phyloP scores from a whole-genome alignment of 2,797 vertebrate genomes.

The Glyptemys insculpta region DNA sequence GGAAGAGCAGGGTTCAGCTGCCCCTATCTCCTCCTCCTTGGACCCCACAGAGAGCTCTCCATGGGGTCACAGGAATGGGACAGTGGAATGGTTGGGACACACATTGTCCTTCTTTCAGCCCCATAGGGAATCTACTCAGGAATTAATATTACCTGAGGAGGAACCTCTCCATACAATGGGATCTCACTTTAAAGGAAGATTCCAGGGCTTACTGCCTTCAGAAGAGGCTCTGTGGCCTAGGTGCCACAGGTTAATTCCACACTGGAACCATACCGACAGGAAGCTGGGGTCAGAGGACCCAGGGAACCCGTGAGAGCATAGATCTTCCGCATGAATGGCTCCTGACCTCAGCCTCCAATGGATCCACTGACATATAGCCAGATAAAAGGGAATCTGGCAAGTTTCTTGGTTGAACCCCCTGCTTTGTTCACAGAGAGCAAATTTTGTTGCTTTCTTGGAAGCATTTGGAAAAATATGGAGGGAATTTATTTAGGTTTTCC shows the following conservation, averaged over 20 bases:
- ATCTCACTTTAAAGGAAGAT: not conserved
- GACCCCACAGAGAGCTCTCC: not conserved
- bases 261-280: not conserved
- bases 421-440: not conserved
- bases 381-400: not conserved
- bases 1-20: not conserved
- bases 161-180: not conserved
- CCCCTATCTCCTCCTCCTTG: not conserved
- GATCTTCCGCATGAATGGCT: not conserved
- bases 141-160: not conserved
- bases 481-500: not conserved
- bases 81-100: no score
- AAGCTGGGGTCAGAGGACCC: not conserved
- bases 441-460: not conserved
- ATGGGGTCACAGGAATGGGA: not conserved
- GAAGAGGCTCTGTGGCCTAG: not conserved
- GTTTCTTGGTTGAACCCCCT: not conserved
- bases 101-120: not conserved
- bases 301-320: not conserved
- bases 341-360: not conserved
- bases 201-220: not conserved
- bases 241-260: not conserved
- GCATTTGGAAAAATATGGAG: not conserved
- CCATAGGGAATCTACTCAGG: not conserved
- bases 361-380: not conserved